Base-by-base conservation (phyloP, 1,140 invertebrate genomes). In the Ips typographus region DNA sequence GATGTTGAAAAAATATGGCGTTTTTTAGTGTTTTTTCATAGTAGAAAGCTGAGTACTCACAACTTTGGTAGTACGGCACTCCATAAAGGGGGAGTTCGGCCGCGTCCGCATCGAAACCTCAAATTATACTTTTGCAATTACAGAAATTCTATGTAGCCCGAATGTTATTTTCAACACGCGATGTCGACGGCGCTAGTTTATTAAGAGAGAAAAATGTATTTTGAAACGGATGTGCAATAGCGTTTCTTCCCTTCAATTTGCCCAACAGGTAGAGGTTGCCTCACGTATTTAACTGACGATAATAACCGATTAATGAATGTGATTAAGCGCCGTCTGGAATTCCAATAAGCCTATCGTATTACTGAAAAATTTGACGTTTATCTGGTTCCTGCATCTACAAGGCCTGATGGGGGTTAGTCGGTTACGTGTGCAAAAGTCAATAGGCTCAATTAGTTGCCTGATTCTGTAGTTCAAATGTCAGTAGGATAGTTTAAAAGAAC, bases 141-240 rank as follows among this genome's bases (percentile, higher is more conserved):
- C 61, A 63, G 61, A 63, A 63, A 63, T 63, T 63, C 61, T 63
- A 63, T 43, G 61, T 63, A 63, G 61, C 61, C 49, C 36, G 44
- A 63, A 63, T 65, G 64, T 65, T 58, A 65, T 65, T 65, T 65
- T 2, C 64, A 58, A 65, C 64, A 65, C 64, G 64, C 64, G 52
- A 65, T 65, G 47, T 56, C 39, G 64, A 64, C 49, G 61, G 61
- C 39, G 61, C 61, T 64, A 64, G 61, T 64, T 44, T 57, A 57
- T 57, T 65, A 57, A 65, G 53, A 44, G n/a, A 44, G 22, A 64
- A 57, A 42, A 57, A 57, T 51, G 8, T 63, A 63, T 57, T 57
- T 57, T 42, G 38, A 65, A 65, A 58, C 64, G 64, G 64, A 65
- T 65, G 52, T 39, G 55, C 5, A 57, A 40, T 55, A 37, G 42